Conservation (phyloP, 2,797 vertebrate genomes). For the Thamnophis elegans region DNA sequence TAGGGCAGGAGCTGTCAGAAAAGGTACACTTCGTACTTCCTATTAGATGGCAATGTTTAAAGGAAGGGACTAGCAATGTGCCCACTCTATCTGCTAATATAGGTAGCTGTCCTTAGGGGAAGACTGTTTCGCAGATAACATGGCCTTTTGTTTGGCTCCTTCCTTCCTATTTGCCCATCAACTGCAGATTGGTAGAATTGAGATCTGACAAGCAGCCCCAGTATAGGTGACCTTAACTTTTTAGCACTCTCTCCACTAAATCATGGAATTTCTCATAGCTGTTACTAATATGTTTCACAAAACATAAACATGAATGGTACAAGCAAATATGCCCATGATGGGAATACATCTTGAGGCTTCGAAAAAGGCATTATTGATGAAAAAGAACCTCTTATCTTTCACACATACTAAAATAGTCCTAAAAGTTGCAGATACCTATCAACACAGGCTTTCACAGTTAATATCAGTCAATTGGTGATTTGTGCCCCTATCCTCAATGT, state of each 20-base stretch:
- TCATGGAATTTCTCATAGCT: background rate
- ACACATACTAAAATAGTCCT: background rate
- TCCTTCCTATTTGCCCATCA: background rate
- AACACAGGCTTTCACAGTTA: background rate
- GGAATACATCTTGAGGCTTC: background rate
- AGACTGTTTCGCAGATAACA: background rate
- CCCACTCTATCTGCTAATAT: background rate
- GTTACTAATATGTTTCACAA: background rate
- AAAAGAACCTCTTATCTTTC: background rate
- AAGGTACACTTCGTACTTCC: background rate
- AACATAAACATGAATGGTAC: background rate
- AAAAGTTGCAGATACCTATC: background rate
- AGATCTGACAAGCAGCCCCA: background rate
- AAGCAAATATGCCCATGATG: background rate
- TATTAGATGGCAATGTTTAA: background rate
- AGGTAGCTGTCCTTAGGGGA: background rate
- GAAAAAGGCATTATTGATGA: background rate
- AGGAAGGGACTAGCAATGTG: background rate
- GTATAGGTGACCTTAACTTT: background rate
- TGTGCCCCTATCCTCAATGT: background rate
- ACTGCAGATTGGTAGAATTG: background rate
- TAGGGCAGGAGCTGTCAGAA: background rate
- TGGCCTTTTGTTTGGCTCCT: background rate
- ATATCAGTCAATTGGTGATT: background rate
- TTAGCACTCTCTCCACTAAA: background rate